phyloP scores from a whole-genome alignment of 1,140 invertebrate species.

The Bombus superbus region DNA sequence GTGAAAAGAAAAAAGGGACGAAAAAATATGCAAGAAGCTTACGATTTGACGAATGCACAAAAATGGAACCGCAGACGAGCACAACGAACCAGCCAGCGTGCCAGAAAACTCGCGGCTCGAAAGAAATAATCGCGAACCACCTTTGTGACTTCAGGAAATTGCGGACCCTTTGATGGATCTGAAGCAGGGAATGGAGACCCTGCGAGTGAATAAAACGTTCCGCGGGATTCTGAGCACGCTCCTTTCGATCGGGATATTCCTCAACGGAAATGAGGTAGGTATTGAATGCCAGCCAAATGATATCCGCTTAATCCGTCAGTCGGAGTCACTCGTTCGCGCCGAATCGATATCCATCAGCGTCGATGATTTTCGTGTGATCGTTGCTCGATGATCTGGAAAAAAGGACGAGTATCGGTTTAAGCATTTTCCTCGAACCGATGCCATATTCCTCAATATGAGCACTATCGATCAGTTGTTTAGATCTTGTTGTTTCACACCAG shows the following conservation, averaged over 20 bases:
- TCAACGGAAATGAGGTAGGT: conserved; percentile 94
- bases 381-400: conserved; percentile 5
- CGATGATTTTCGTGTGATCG: conserved; percentile 63
- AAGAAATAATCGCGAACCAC: conserved; percentile 52
- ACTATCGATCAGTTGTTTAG: neutral
- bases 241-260: conserved; percentile 97
- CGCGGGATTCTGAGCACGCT: conserved; percentile 96
- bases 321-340: conserved; percentile 28
- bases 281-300: conserved; percentile 79
- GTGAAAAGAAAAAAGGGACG: neutral
- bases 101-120: conserved; percentile 8
- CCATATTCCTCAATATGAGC: conserved; percentile 31
- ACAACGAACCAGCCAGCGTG: conserved; percentile 9
- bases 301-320: conserved; percentile 77
- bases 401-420: neutral
- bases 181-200: conserved; percentile 96
- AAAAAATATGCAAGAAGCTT: neutral
- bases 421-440: conserved; percentile 22
- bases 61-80: conserved; percentile 24
- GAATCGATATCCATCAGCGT: conserved; percentile 29
- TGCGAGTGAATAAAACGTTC: conserved; percentile 97
- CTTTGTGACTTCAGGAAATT: conserved; percentile 90
- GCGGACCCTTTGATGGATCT: conserved; percentile 99
- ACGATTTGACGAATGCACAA: neutral
- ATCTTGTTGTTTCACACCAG: neutral